A percentile compares a stretch with the other conserved stretches of the same genome.
phyloP scores from a whole-genome alignment of 2,888 invertebrate genomes.

The Dendrolimus houi region DNA sequence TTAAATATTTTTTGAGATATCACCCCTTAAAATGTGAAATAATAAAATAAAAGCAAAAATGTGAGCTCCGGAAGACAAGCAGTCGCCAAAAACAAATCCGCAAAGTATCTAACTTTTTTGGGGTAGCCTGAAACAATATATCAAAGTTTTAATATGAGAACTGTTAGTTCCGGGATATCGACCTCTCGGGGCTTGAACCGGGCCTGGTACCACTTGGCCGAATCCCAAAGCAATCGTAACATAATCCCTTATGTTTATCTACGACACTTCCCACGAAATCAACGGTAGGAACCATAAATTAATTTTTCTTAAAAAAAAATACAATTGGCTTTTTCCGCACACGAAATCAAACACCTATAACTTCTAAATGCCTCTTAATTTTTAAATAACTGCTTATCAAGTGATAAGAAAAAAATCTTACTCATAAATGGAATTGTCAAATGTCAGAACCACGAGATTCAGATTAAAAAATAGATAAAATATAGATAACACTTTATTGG shows the following conservation, averaged over 20 bases:
- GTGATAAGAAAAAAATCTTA: too few relatives aligned
- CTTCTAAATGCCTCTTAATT: too few relatives aligned
- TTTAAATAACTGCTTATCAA: too few relatives aligned
- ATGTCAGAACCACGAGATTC: too few relatives aligned
- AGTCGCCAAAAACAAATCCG: slow-evolving; percentile 7
- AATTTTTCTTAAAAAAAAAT: too few relatives aligned
- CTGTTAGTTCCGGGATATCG: slow-evolving; percentile 11
- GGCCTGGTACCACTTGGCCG: slow-evolving; percentile 45
- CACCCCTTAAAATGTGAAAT: background rate
- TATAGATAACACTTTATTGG: too few relatives aligned
- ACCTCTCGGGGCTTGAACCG: slow-evolving; percentile 58
- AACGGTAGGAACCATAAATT: slow-evolving; percentile 15
- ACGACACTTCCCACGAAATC: slow-evolving; percentile 26
- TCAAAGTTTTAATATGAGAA: slow-evolving; percentile 38
- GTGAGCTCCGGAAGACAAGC: slow-evolving; percentile 1
- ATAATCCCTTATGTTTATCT: slow-evolving; percentile 30
- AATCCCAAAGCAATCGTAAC: slow-evolving; percentile 69
- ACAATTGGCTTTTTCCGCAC: background rate
- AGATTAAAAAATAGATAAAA: too few relatives aligned
- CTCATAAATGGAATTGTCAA: too few relatives aligned
- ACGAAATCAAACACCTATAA: too few relatives aligned
- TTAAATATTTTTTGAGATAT: too few relatives aligned
- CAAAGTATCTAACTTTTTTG: slow-evolving; percentile 13
- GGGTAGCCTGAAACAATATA: slow-evolving; percentile 26
- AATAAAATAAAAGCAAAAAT: background rate